Evolutionary conservation across 2,888 invertebrate genomes (phyloP).

Genomic region (Pseudococcus jackbeardsleyi): DNA sequence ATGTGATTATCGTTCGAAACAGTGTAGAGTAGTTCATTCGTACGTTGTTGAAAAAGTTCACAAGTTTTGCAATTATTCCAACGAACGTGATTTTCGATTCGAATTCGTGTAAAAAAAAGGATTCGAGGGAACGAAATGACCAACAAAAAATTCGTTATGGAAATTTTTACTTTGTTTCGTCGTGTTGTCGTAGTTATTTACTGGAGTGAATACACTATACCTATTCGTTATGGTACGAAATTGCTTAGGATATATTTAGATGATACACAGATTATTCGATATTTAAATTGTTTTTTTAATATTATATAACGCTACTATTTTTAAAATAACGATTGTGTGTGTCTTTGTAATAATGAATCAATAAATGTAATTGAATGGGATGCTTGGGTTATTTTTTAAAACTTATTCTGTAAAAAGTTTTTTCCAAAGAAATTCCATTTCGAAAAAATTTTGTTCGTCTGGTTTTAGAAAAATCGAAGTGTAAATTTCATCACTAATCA

Average conservation of each 20-base stretch:
- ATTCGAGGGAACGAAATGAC: background rate
- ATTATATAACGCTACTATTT: constrained; percentile 38
- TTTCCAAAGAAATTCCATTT: no score
- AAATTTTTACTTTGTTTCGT: background rate
- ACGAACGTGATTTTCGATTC: background rate
- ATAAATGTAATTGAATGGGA: constrained; percentile 46
- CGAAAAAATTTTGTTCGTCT: no score
- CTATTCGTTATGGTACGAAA: background rate
- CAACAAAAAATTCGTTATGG: background rate
- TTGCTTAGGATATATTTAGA: constrained; percentile 33
- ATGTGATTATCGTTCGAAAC: constrained; percentile 34
- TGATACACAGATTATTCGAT: constrained; percentile 31
- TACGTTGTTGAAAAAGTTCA: background rate
- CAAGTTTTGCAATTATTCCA: background rate
- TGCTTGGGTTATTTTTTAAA: background rate
- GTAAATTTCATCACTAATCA: no score
- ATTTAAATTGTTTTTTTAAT: constrained; percentile 39
- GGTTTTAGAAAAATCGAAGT: no score
- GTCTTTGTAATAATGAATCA: constrained; percentile 53
- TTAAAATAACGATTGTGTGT: constrained; percentile 41
- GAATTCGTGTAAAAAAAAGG: background rate
- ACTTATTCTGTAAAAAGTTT: background rate
- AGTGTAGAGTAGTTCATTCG: constrained; percentile 13
- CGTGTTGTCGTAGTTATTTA: background rate
- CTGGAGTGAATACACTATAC: background rate